Evolutionary conservation across 2,113 vertebrate species (phyloP).

Genomic region (Sinocyclocheilus rhinocerous): DNA sequence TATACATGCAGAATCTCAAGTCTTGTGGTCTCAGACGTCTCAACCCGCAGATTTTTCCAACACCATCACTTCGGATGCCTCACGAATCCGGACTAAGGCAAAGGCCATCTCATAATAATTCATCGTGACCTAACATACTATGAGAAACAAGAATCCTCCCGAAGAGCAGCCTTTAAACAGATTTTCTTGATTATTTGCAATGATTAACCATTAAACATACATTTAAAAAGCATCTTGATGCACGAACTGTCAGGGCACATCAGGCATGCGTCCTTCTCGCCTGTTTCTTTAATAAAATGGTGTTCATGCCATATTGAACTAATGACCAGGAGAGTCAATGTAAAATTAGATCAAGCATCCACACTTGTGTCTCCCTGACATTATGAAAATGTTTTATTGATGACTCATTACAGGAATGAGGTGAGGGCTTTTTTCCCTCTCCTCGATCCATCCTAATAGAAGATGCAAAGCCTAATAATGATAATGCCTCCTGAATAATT

Average conservation of each 20-base stretch:
- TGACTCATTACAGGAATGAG: conserved; percentile 78
- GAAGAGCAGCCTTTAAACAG: conserved; percentile 21
- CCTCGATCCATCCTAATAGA: conserved; percentile 70
- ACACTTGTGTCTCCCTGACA: conserved; percentile 74
- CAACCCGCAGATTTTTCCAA: no score
- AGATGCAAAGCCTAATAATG: conserved; percentile 81
- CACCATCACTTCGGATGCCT: not conserved
- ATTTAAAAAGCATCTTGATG: conserved; percentile 63
- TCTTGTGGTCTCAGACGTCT: no score
- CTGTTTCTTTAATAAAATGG: conserved; percentile 62
- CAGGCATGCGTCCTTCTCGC: conserved; percentile 63
- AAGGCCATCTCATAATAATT: conserved; percentile 12
- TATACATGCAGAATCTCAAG: no score
- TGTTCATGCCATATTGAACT: conserved; percentile 72
- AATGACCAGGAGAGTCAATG: conserved; percentile 71
- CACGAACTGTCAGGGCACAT: conserved; percentile 69
- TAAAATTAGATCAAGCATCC: conserved; percentile 74
- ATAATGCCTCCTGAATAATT: conserved; percentile 81
- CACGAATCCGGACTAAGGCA: not conserved
- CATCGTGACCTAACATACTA: not conserved
- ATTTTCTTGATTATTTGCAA: conserved; percentile 44
- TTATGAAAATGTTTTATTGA: conserved; percentile 83
- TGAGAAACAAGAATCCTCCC: conserved; percentile 4
- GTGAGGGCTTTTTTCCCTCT: conserved; percentile 60
- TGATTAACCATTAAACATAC: conserved; percentile 73